phyloP scores from a whole-genome alignment of 2,113 vertebrate species.

The Hylia prasina region DNA sequence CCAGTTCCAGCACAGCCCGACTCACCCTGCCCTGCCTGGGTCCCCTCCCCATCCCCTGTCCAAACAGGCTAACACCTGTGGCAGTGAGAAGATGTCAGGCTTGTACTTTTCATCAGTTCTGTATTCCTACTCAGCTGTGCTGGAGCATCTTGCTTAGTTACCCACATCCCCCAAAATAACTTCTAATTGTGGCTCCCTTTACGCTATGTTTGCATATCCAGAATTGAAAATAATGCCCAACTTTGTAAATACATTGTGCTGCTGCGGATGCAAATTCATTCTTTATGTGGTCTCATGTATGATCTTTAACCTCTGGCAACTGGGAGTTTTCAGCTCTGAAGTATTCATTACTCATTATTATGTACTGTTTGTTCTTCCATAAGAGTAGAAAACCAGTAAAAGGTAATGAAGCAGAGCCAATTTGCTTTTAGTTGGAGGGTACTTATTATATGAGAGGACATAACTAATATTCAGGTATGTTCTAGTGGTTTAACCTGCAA shows the following conservation, averaged over 20 bases:
- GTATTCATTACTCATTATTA: conserved; percentile 18
- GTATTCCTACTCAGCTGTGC: background rate
- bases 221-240: background rate
- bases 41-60: background rate
- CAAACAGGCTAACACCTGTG: background rate
- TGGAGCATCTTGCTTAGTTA: background rate
- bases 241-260: background rate
- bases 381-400: background rate
- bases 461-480: conserved; percentile 2
- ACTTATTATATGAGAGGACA: background rate
- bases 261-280: background rate
- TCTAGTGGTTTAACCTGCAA: background rate
- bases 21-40: too few relatives aligned
- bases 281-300: background rate
- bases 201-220: background rate
- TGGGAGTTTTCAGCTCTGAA: background rate
- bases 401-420: conserved; percentile 21
- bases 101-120: background rate
- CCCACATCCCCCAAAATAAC: background rate
- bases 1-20: background rate
- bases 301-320: background rate
- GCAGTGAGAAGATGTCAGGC: background rate
- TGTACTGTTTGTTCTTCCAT: conserved; percentile 22
- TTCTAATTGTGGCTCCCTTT: background rate
- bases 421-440: background rate